These are phyloP conservation scores for Scortum barcoo DNA, from an alignment of 2,113 vertebrate genomes.

Conservation along the genomic window DNA sequence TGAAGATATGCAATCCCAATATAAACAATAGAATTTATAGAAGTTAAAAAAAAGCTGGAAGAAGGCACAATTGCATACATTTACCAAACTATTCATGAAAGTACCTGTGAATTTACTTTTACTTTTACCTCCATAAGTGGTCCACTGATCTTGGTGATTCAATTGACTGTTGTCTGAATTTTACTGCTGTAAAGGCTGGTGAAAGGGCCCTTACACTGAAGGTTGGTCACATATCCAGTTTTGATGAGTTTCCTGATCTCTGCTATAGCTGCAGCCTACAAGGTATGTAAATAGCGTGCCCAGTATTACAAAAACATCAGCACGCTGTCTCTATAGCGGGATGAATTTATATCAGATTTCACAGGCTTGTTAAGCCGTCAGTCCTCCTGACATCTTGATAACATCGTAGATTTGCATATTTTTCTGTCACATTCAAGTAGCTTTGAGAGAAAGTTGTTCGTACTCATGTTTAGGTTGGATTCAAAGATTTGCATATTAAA, in stretches of 20 bases:
- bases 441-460: conserved; percentile 18
- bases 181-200: background rate
- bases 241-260: background rate
- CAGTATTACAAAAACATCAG: background rate
- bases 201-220: background rate
- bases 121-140: no score
- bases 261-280: background rate
- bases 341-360: conserved; percentile 19
- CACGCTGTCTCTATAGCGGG: background rate
- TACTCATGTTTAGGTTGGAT: conserved; percentile 21
- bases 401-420: conserved; percentile 30
- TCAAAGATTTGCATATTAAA: conserved; percentile 49
- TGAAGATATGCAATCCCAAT: background rate
- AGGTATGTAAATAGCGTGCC: background rate
- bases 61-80: no score
- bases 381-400: conserved; percentile 32
- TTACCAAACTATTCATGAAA: no score
- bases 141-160: no score
- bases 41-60: no score
- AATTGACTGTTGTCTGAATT: background rate
- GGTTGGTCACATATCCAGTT: background rate
- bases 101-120: no score
- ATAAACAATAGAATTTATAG: no score
- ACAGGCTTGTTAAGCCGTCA: conserved; percentile 35
- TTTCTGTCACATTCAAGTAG: background rate